Conservation (phyloP, 2,113 vertebrate genomes). For the Phrynocephalus versicolor region DNA sequence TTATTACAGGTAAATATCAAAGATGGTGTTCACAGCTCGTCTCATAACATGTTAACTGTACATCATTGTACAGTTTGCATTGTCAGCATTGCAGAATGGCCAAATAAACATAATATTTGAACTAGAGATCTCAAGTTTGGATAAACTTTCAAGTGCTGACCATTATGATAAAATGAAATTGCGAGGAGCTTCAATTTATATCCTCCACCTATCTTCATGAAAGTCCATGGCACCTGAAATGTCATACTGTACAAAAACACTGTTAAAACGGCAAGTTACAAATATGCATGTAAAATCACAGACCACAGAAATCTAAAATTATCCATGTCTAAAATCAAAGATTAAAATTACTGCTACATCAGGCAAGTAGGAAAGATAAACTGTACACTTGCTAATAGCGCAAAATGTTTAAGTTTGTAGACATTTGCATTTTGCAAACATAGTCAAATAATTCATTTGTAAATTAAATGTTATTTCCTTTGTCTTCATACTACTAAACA, state of each 20-base stretch:
- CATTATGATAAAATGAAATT: fast-evolving
- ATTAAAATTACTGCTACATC: too few species aligned
- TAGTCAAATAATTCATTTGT: fast-evolving
- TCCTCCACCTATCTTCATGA: too few species aligned
- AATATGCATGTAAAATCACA: too few species aligned
- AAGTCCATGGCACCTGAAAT: too few species aligned
- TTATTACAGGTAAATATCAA: background rate
- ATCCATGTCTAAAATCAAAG: too few species aligned
- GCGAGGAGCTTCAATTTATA: background rate
- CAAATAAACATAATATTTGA: background rate
- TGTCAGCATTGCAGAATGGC: background rate
- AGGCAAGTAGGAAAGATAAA: too few species aligned
- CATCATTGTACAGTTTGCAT: background rate
- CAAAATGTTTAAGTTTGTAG: background rate
- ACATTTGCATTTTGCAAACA: fast-evolving
- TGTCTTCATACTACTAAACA: background rate
- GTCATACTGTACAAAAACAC: too few species aligned
- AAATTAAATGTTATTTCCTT: background rate
- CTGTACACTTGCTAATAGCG: too few species aligned
- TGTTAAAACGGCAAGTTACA: too few species aligned
- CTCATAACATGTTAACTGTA: background rate
- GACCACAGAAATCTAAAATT: too few species aligned
- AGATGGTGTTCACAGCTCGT: background rate
- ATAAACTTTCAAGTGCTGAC: background rate
- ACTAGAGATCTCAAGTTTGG: background rate